Evolutionary conservation across 1,140 invertebrate genomes (phyloP).

Genomic region (Ectropis grisescens): DNA sequence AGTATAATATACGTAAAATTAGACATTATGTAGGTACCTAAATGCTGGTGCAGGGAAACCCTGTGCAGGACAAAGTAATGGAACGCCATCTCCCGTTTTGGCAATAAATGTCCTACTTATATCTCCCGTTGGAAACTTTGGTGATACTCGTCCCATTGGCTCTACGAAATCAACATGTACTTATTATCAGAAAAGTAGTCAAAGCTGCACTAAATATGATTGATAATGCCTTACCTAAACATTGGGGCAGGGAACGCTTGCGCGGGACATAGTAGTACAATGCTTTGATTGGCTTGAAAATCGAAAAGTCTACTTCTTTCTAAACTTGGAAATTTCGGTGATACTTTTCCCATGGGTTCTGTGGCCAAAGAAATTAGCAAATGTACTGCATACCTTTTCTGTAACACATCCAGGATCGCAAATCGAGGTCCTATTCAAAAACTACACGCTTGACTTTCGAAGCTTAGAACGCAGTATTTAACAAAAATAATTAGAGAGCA

Average conservation of each 20-base stretch:
- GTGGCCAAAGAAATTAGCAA: constrained; percentile 24
- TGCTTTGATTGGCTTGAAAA: constrained; percentile 41
- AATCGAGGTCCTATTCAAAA: too few relatives aligned
- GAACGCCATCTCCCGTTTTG: constrained; percentile 22
- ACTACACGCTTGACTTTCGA: too few relatives aligned
- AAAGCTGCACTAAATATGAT: constrained; percentile 7
- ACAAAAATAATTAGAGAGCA: too few relatives aligned
- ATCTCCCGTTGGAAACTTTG: constrained; percentile 73
- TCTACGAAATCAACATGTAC: constrained; percentile 52
- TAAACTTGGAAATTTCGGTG: constrained; percentile 76
- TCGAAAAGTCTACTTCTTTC: constrained; percentile 75
- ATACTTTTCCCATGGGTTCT: constrained; percentile 72
- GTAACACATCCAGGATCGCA: too few relatives aligned
- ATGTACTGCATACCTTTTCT: too few relatives aligned
- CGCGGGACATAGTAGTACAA: constrained; percentile 55
- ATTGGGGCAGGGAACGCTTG: constrained; percentile 77
- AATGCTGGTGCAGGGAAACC: constrained; percentile 74
- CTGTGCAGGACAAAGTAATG: constrained; percentile 73
- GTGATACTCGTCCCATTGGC: constrained; percentile 73
- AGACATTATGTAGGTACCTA: constrained; percentile 62
- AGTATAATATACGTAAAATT: constrained; percentile 4
- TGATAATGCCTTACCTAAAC: constrained; percentile 63
- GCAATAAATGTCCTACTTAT: constrained; percentile 49
- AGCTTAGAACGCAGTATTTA: too few relatives aligned
- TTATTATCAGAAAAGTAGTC: constrained; percentile 7